Percentiles rank a stretch among this genome's conserved stretches.
Conservation (phyloP, 2,113 vertebrate genomes). For the Progne subis region DNA sequence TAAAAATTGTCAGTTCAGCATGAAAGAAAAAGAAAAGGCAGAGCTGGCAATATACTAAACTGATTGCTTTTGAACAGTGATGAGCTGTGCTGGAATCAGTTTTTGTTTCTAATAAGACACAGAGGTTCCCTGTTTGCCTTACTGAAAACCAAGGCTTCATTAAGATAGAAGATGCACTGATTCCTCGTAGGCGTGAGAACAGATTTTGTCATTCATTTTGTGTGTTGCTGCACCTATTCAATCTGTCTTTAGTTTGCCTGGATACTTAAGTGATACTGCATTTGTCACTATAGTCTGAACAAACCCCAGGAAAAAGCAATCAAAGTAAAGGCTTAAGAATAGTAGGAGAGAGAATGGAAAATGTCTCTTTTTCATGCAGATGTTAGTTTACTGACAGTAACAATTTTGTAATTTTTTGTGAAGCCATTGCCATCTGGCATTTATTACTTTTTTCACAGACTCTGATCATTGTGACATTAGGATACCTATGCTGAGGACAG, state of each 20-base stretch:
- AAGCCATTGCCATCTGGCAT: neutral
- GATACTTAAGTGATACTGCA: neutral
- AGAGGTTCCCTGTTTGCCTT: neutral
- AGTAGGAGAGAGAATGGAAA: neutral
- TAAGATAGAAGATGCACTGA: neutral
- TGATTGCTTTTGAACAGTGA: constrained; percentile 18
- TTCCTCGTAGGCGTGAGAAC: neutral
- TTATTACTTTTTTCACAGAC: constrained; percentile 1
- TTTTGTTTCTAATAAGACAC: constrained; percentile 11
- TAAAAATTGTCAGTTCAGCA: constrained; percentile 44
- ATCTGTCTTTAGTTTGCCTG: neutral
- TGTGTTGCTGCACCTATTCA: neutral
- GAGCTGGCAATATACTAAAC: neutral
- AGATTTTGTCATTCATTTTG: constrained; percentile 23
- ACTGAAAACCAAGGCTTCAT: neutral
- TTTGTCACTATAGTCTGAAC: neutral
- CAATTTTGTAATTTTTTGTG: neutral
- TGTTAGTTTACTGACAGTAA: neutral
- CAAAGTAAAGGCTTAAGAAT: neutral
- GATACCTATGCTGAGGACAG: neutral
- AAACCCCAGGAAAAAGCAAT: neutral
- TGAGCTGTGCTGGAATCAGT: constrained; percentile 7
- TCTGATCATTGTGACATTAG: neutral
- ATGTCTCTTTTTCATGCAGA: neutral
- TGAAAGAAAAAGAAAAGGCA: constrained; percentile 24